These are phyloP conservation scores for Ardeotis arabs DNA, from an alignment of 2,113 vertebrate species.

Conservation along the genomic window DNA sequence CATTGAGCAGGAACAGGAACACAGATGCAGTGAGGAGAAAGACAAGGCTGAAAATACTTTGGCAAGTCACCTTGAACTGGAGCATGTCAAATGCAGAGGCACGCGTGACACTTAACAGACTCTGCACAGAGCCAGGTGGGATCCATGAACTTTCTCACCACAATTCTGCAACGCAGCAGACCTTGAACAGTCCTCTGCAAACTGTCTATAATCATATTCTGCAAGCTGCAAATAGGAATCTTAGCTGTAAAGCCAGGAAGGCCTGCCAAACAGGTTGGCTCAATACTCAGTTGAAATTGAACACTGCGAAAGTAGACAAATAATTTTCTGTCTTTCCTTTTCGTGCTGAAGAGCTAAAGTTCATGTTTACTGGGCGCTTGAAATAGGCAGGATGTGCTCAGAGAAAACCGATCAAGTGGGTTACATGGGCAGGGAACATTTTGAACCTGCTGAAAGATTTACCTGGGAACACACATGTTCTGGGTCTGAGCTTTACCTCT, in stretches of 20 bases:
- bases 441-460: conserved; percentile 9
- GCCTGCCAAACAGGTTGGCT: not conserved
- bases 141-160: not conserved
- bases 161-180: not conserved
- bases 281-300: not conserved
- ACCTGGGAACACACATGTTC: not conserved
- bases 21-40: not conserved
- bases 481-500: not conserved
- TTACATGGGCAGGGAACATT: conserved; percentile 15
- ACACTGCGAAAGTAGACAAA: not conserved
- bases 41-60: not conserved
- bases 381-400: not conserved
- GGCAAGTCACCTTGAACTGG: not conserved
- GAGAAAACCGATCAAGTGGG: not conserved
- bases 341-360: not conserved
- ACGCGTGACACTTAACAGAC: rapidly evolving
- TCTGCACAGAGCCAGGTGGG: not conserved
- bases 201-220: not conserved
- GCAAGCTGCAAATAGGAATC: not conserved
- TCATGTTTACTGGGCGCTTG: not conserved
- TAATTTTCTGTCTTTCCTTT: not conserved
- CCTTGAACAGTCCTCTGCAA: not conserved
- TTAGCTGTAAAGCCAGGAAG: not conserved
- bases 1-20: not conserved
- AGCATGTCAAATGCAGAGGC: not conserved